Base-by-base conservation (phyloP, 2,888 invertebrate species). In the Drosophila mercatorum region DNA sequence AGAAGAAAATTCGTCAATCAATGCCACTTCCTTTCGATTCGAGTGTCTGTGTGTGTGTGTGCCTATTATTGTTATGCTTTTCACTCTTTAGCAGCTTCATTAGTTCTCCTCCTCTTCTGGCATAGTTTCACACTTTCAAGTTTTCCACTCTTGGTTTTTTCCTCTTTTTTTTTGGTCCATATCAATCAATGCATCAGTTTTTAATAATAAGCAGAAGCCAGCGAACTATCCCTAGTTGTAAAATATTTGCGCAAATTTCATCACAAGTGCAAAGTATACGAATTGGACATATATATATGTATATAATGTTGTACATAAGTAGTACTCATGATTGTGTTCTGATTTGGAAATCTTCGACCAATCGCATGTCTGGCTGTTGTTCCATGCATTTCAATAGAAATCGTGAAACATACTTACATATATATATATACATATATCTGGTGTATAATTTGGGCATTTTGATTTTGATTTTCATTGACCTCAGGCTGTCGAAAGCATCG, bases 401-500 rank as follows among this genome's bases (percentile, higher is more conserved):
- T 44, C 31, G 10, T 28, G 28, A 38, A 22, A 40, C 38, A 57
- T n/a, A 36, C 14, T 12, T 12, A 47, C 10, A 28, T 31, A 7
- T 44, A 46, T 43, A 58, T 41, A 47, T 11, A 51, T 59, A 40
- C 28, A 26, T 40, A 49, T 51, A 58, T 63, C 47, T 70, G n/a
- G 55, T 66, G 40, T n/a, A 69, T 62, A 71, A 65, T 14, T 70
- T 70, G 61, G 58, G 26, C 63, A 77, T 75, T 82, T 84, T 71
- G 56, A 74, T 80, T 88, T 72, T 71, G 66, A 75, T 83, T 84
- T 80, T 79, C 72, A 81, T 88, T 87, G 77, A 83, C 80, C 90
- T 75, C 87, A 93, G 93, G 93, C 93, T 89, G 93, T 93, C 87
- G 93, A 93, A 88, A 92, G 90, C 81, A 88, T 92, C 85, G 92